Evolutionary conservation across 2,888 invertebrate genomes (phyloP).

Genomic region (Pseudococcus viburni): DNA sequence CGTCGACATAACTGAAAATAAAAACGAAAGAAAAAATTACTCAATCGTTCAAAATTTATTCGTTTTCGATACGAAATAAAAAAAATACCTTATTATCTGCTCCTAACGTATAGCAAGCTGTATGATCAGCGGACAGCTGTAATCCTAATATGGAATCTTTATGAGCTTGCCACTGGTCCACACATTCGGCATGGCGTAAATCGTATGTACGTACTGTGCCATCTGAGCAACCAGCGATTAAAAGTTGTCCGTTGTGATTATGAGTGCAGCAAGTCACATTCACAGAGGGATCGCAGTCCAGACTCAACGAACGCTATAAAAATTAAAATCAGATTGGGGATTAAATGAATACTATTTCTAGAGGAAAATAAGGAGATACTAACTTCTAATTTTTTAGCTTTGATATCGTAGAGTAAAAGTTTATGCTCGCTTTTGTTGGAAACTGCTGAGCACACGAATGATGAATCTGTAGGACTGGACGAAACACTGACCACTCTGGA

Average conservation of each 20-base stretch:
- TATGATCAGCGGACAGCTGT: conserved; percentile 74
- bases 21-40: not conserved
- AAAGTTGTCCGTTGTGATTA: conserved; percentile 76
- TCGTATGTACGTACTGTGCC: conserved; percentile 76
- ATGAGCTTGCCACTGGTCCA: conserved; percentile 75
- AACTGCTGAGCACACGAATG: conserved; percentile 72
- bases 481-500: conserved; percentile 73
- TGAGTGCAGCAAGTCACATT: conserved; percentile 74
- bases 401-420: conserved; percentile 75
- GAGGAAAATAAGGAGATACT: conserved; percentile 47
- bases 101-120: conserved; percentile 74
- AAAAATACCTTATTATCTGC: conserved; percentile 74
- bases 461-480: conserved; percentile 74
- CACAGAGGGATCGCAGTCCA: conserved; percentile 69
- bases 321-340: not conserved
- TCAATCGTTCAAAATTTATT: not conserved
- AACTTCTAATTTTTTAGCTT: conserved; percentile 75
- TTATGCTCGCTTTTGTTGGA: conserved; percentile 72
- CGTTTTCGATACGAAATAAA: not conserved
- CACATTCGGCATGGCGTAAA: conserved; percentile 74
- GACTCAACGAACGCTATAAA: conserved; percentile 67
- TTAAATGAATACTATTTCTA: not conserved
- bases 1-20: conserved; percentile 70
- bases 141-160: conserved; percentile 74
- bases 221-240: conserved; percentile 76